phyloP scores from a whole-genome alignment of 2,113 vertebrate species.

The Chamaetylas fuelleborni region DNA sequence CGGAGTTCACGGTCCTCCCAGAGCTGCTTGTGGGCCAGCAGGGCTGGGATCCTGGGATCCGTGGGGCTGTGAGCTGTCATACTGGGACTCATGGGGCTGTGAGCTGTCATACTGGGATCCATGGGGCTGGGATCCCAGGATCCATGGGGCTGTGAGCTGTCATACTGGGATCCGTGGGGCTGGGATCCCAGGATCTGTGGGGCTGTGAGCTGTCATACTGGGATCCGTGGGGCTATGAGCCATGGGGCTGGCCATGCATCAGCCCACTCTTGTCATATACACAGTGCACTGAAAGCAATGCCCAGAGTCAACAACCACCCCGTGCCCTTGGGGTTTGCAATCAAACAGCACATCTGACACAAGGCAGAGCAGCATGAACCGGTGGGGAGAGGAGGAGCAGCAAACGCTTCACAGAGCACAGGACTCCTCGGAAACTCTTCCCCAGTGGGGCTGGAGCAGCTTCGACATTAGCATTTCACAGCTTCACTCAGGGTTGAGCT shows the following conservation, averaged over 20 bases:
- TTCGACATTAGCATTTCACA: background rate
- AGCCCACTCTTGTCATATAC: background rate
- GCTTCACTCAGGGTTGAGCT: background rate
- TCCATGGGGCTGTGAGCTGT: no score
- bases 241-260: rapidly evolving
- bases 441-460: background rate
- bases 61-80: no score
- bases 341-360: background rate
- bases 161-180: no score
- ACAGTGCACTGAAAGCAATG: background rate
- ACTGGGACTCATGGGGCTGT: no score
- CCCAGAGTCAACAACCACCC: background rate
- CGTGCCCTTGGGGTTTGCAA: background rate
- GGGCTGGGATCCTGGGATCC: no score
- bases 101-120: no score
- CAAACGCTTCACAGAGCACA: background rate
- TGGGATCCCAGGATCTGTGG: background rate
- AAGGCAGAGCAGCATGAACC: background rate
- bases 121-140: no score
- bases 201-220: background rate
- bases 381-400: background rate
- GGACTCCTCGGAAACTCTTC: background rate
- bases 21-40: no score
- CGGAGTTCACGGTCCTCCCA: no score
- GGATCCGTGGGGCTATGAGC: no score